phyloP scores from a whole-genome alignment of 2,113 vertebrate genomes.

The Macquaria australasica region DNA sequence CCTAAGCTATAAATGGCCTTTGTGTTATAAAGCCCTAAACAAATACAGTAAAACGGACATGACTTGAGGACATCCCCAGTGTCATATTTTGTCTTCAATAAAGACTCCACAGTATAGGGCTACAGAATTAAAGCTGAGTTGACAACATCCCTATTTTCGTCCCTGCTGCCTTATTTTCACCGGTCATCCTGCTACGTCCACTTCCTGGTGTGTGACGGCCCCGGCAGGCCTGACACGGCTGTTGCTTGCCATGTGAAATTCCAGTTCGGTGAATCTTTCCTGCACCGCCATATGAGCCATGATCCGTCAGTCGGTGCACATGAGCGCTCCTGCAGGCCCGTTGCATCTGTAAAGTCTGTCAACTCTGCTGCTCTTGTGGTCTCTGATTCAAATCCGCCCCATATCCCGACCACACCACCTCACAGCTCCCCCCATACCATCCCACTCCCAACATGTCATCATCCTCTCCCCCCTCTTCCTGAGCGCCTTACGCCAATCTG shows the following conservation, averaged over 20 bases:
- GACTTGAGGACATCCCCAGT: not conserved
- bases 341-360: slow-evolving; percentile 75
- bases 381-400: slow-evolving; percentile 56
- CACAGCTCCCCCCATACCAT: slow-evolving; percentile 16
- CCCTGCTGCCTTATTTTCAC: slow-evolving; percentile 7
- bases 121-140: not conserved
- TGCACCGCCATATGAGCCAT: slow-evolving; percentile 59
- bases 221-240: slow-evolving; percentile 50
- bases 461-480: slow-evolving; percentile 51
- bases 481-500: slow-evolving; percentile 70
- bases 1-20: not conserved
- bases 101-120: not conserved
- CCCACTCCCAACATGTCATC: slow-evolving; percentile 64
- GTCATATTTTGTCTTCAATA: slow-evolving; percentile 23
- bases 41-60: slow-evolving; percentile 7
- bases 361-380: slow-evolving; percentile 50
- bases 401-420: slow-evolving; percentile 30
- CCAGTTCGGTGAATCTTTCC: slow-evolving; percentile 72
- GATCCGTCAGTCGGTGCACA: slow-evolving; percentile 47
- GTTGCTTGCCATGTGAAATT: slow-evolving; percentile 71
- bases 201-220: slow-evolving; percentile 41
- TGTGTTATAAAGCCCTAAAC: not conserved
- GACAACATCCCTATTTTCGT: slow-evolving; percentile 10
- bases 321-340: slow-evolving; percentile 61
- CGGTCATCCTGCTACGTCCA: not conserved